These are phyloP conservation scores for Drosophila sordidula DNA, from an alignment of 2,888 invertebrate species.

Conservation along the genomic window DNA sequence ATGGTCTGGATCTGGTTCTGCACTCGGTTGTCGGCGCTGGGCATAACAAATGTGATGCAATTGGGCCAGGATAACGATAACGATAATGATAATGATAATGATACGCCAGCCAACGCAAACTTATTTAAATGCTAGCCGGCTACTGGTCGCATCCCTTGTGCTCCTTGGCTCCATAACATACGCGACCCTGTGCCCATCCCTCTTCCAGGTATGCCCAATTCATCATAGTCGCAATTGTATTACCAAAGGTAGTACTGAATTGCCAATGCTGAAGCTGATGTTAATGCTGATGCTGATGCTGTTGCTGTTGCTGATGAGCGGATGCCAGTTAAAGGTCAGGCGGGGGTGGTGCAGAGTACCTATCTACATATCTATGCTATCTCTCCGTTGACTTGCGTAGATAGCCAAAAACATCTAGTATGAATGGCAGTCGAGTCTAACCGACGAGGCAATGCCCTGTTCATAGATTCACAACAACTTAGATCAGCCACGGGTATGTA, in stretches of 20 bases:
- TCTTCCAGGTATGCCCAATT: conserved; percentile 14
- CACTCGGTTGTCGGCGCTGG: conserved; percentile 2
- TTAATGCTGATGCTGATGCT: neutral
- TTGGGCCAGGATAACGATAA: conserved; percentile 33
- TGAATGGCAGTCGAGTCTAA: neutral
- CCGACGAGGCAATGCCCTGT: too few species aligned
- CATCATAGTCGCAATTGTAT: conserved; percentile 11
- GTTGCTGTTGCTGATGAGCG: neutral
- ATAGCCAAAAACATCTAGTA: conserved; percentile 1
- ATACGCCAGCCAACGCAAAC: conserved; percentile 1
- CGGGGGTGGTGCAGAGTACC: neutral
- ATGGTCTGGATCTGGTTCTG: neutral
- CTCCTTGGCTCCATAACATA: neutral
- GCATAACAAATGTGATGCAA: conserved; percentile 44
- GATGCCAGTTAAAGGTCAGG: conserved; percentile 1
- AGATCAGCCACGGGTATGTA: too few species aligned
- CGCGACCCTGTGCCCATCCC: neutral
- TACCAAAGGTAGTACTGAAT: conserved; percentile 14
- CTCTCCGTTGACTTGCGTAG: conserved; percentile 17
- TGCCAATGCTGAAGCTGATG: neutral
- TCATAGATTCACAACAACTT: too few species aligned
- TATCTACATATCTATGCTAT: neutral
- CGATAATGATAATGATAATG: conserved; percentile 28
- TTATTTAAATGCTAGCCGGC: conserved; percentile 27
- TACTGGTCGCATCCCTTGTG: too few species aligned